These are phyloP conservation scores for Apeltes quadracus DNA, from an alignment of 2,113 vertebrate genomes.

Conservation along the genomic window DNA sequence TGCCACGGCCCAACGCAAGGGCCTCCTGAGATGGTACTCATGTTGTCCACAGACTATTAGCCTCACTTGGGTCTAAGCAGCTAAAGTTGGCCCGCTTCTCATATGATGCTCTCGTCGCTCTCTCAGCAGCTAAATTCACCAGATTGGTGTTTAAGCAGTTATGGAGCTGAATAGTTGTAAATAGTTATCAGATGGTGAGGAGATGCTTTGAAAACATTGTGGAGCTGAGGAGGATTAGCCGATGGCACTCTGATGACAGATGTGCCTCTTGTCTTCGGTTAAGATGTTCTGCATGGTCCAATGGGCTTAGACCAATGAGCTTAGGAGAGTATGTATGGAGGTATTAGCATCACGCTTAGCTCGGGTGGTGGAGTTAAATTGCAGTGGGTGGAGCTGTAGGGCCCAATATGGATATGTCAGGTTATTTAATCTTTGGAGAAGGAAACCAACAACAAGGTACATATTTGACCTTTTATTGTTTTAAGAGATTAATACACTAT, in stretches of 20 bases:
- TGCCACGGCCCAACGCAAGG: background rate
- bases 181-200: background rate
- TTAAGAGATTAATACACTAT: background rate
- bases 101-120: no score
- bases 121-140: conserved; percentile 1
- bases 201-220: background rate
- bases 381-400: background rate
- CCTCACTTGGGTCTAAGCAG: background rate
- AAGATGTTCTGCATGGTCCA: background rate
- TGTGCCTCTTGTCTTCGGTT: background rate
- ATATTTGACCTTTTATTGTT: background rate
- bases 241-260: background rate
- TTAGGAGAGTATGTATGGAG: background rate
- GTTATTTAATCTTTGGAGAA: background rate
- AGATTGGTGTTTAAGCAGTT: background rate
- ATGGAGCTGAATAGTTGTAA: conserved; percentile 2
- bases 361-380: background rate
- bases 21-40: background rate
- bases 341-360: background rate
- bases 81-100: background rate
- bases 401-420: background rate
- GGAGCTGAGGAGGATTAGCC: background rate
- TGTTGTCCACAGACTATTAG: background rate
- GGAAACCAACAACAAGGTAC: background rate
- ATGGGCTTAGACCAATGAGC: background rate